Percentiles rank a stretch among this genome's conserved stretches.
Conservation (phyloP, 2,113 vertebrate species). For the Cyphomyrus discorhynchus region DNA sequence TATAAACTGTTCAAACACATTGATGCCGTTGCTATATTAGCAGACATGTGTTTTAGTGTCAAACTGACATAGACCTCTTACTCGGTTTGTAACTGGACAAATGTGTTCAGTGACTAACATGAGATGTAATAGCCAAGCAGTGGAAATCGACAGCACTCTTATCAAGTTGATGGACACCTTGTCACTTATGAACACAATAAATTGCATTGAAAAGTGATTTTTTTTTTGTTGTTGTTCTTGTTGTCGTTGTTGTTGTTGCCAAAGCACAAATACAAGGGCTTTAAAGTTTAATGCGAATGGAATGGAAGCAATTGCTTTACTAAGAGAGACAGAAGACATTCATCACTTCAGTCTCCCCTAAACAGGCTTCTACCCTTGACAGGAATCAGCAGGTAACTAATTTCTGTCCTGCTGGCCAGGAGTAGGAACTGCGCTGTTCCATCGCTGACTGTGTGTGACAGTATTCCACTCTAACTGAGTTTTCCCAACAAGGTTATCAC, state of each 20-base stretch:
- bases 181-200: background rate
- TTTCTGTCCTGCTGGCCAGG: slow-evolving; percentile 27
- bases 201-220: background rate
- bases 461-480: slow-evolving; percentile 5
- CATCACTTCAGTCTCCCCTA: slow-evolving; percentile 24
- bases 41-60: background rate
- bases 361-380: slow-evolving; percentile 17
- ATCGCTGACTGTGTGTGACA: background rate
- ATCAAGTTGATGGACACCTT: background rate
- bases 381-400: slow-evolving; percentile 28
- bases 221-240: background rate
- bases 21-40: background rate
- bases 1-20: background rate
- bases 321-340: slow-evolving; percentile 20
- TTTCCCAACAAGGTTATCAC: slow-evolving; percentile 19
- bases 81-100: background rate
- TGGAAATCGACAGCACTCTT: background rate
- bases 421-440: background rate
- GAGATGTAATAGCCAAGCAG: background rate
- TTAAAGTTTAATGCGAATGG: slow-evolving; percentile 22
- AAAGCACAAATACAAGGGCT: background rate
- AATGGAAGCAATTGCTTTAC: slow-evolving; percentile 26
- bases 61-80: background rate
- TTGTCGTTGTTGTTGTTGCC: slow-evolving; percentile 3
- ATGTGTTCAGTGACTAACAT: background rate